phyloP scores from a whole-genome alignment of 2,888 invertebrate genomes.

The Orthosia cruda region DNA sequence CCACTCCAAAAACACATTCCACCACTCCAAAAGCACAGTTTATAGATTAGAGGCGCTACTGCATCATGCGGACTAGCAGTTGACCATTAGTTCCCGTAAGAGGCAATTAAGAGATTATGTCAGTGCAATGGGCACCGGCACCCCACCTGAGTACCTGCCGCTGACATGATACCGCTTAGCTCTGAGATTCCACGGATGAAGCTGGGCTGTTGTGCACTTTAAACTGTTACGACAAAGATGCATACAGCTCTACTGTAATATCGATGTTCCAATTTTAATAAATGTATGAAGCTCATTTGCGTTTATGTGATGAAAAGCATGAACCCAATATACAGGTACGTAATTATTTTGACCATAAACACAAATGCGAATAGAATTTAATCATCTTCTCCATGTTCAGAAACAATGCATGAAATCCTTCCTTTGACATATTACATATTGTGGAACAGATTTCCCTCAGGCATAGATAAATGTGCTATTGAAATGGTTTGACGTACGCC shows the following conservation, averaged over 20 bases:
- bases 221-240: no score
- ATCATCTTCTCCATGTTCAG: conserved; percentile 12
- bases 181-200: no score
- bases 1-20: conserved; percentile 20
- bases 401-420: conserved; percentile 54
- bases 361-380: not conserved
- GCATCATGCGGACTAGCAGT: conserved; percentile 41
- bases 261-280: no score
- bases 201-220: no score
- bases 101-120: conserved; percentile 65
- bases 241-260: no score
- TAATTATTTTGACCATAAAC: conserved; percentile 8
- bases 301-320: no score
- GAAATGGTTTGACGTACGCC: conserved; percentile 61
- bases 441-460: conserved; percentile 69
- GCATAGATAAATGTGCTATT: conserved; percentile 69
- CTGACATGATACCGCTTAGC: conserved; percentile 40
- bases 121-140: conserved; percentile 37
- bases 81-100: conserved; percentile 53
- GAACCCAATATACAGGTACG: no score
- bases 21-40: not conserved
- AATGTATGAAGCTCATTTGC: no score
- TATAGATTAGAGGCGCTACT: conserved; percentile 45
- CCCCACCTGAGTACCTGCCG: conserved; percentile 45
- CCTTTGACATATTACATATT: conserved; percentile 62